Evolutionary conservation across 2,888 invertebrate genomes (phyloP), one percentile per base, ranked within the genome.

Genomic region (Bruchidius siliquastri): DNA sequence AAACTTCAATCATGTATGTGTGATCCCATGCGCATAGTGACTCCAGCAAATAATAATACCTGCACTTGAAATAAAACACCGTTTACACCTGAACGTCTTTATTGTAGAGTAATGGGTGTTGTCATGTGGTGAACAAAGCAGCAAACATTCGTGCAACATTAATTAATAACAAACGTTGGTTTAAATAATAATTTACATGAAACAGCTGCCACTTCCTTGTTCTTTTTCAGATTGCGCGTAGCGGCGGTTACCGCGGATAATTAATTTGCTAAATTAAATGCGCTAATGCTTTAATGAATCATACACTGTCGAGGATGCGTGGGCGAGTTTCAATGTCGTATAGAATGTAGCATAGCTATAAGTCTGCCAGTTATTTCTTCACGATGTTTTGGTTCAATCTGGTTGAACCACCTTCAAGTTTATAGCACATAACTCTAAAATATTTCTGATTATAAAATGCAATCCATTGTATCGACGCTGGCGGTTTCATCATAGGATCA

Each of bases 121-220:
- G 75, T 76, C 75, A 72, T 72, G 75, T 68, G 70, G 74, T 73
- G 73, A 72, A n/a, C 30, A 72, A 74, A 71, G 68, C 68, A 71
- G 74, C 74, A 77, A 76, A 77, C 75, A 77, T 72, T 67, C 71
- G 72, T 74, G 71, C 74, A 72, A 32, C 66, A 75, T 73, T 75
- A 76, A 77, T 77, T 77, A 77, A 76, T 75, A 76, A 74, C 76
- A 74, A 73, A 72, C 71, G 71, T 49, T 72, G 68, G 76, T 77
- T 75, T 74, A 71, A 77, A 77, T 76, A 74, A 75, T 75, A 77
- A 76, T 76, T 76, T 72, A 72, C 74, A 71, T 70, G 72, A 67
- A 74, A 72, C 76, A 76, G 74, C 74, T 76, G 74, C 74, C 73
- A 76, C 76, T 77, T 77, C 77, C 76, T 77, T 71, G 73, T 74